phyloP scores from a whole-genome alignment of 2,113 vertebrate genomes.

The Proterorhinus semilunaris region DNA sequence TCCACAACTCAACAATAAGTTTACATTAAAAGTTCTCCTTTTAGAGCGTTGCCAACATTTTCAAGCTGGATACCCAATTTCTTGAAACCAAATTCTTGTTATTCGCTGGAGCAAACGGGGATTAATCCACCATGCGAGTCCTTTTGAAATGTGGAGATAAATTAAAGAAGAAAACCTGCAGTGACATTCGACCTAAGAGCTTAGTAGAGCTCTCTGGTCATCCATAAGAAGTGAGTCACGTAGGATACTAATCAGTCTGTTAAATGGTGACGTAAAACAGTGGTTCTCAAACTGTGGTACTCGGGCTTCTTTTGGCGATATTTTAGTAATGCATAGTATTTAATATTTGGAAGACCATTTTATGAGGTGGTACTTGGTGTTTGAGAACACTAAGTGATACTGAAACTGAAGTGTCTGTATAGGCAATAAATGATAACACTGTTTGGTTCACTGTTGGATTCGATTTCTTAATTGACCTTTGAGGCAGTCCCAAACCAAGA shows the following conservation, averaged over 20 bases:
- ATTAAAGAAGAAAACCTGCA: conserved; percentile 36
- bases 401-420: too few species aligned
- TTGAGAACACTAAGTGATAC: too few species aligned
- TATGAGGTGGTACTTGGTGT: too few species aligned
- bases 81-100: conserved; percentile 56
- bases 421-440: too few species aligned
- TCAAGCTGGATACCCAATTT: conserved; percentile 15
- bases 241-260: neutral
- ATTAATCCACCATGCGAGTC: conserved; percentile 56
- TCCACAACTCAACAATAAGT: conserved; percentile 11
- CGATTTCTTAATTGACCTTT: too few species aligned
- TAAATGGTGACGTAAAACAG: neutral
- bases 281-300: neutral
- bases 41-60: neutral
- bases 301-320: too few species aligned
- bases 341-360: too few species aligned
- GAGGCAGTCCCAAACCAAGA: too few species aligned
- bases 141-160: conserved; percentile 48
- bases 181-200: conserved; percentile 32
- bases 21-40: conserved; percentile 13
- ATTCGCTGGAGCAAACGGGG: conserved; percentile 46
- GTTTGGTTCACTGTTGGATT: too few species aligned
- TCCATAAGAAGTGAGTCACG: neutral
- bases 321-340: too few species aligned
- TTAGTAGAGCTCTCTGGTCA: conserved; percentile 8